Base-by-base conservation (phyloP, 2,888 invertebrate species). In the Falcaria lacertinaria region DNA sequence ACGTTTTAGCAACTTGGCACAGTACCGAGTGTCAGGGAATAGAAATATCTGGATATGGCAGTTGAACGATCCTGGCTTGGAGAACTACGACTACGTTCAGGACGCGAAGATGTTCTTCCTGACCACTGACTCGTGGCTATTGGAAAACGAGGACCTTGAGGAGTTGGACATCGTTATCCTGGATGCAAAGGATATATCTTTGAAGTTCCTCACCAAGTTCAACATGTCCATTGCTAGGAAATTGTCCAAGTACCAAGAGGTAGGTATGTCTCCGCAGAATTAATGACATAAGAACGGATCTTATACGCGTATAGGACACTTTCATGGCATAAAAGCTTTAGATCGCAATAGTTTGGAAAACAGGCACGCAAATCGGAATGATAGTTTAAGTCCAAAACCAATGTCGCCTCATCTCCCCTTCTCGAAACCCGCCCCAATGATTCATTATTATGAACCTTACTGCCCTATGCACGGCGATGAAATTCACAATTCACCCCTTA, bases 221-320 rank as follows among this genome's bases (percentile, higher is more conserved):
- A 91, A 93, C 64, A 65, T 93, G 15, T 92, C 93, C 0, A 62
- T 93, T 43, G 93, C 93, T 0, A 91, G 90, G 54, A 83, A 91
- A 52, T 83, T 94, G 33, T 74, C 91, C 2, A 91, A 92, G 56
- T 93, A 93, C 60, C 91, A 93, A 68, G 92, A 93, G 82, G 81
- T 85, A 44, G n/a, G n/a, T n/a, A 44, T 41, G 25, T 36, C n/a
- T n/a, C n/a, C n/a, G n/a, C n/a, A n/a, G n/a, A n/a, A n/a, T n/a
- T n/a, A n/a, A n/a, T n/a, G n/a, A n/a, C n/a, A n/a, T n/a, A n/a
- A n/a, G n/a, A n/a, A n/a, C n/a, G n/a, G n/a, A n/a, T n/a, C 42
- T 33, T 39, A n/a, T 39, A 38, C 37, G 28, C n/a, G n/a, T n/a
- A n/a, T n/a, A n/a, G n/a, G n/a, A n/a, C n/a, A n/a, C n/a, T n/a